A percentile compares a stretch with the other conserved stretches of the same genome.
Evolutionary conservation across 2,113 vertebrate species (phyloP).

Genomic region (Picathartes gymnocephalus): DNA sequence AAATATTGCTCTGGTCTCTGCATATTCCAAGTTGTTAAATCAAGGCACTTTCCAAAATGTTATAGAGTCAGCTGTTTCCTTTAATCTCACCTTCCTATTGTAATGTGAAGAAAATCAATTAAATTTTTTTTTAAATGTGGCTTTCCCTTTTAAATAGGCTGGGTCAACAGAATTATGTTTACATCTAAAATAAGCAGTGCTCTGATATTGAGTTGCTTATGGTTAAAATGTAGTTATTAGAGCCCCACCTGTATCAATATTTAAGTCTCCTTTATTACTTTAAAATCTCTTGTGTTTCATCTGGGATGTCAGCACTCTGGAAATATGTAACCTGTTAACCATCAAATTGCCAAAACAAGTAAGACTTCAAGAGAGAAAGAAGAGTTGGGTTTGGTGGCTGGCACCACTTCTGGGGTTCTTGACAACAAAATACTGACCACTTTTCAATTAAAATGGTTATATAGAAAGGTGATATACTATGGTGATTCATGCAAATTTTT

Average conservation of each 20-base stretch:
- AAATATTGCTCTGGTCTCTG: not conserved
- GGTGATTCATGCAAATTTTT: not conserved
- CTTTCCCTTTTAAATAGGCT: conserved; percentile 50
- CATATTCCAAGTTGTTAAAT: not conserved
- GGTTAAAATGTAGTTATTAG: conserved; percentile 79
- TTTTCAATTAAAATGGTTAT: not conserved
- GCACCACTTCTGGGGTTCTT: not conserved
- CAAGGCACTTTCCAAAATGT: not conserved
- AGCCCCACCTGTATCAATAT: conserved; percentile 77
- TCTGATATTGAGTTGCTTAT: conserved; percentile 71
- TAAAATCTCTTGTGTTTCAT: conserved; percentile 78
- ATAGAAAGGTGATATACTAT: not conserved
- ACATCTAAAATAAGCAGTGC: conserved; percentile 68
- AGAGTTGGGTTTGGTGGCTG: not conserved
- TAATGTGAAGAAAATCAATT: conserved; percentile 69
- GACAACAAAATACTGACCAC: not conserved
- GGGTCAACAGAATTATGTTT: conserved; percentile 66
- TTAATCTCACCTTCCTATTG: not conserved
- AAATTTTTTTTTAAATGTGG: conserved; percentile 52
- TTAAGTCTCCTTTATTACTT: conserved; percentile 80
- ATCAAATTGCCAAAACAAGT: conserved; percentile 64
- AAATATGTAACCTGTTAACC: conserved; percentile 71
- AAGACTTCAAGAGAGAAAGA: not conserved
- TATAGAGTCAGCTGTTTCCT: not conserved
- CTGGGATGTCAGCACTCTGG: conserved; percentile 72